Base-by-base conservation (phyloP, 2,113 vertebrate genomes). In the Turdus rufiventris region DNA sequence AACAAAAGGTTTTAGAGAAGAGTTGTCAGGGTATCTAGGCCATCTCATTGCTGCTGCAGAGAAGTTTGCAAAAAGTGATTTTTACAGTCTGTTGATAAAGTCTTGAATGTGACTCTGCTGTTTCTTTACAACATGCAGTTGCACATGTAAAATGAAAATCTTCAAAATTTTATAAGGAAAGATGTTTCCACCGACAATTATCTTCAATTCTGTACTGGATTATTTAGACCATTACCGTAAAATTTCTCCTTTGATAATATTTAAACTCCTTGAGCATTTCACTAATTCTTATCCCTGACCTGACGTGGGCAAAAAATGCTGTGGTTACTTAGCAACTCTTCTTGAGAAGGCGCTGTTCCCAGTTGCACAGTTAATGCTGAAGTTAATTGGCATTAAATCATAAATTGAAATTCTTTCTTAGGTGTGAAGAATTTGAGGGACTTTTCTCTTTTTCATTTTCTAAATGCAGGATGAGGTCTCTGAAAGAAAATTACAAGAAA, bases 281-380 rank as follows among this genome's bases (percentile, higher is more conserved):
- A 43, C 71, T 83, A 48, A 36, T 58, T 38, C 29, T 89, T 93
- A 57, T 73, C 47, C 71, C 38, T 75, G 66, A 89, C 81, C 87
- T 74, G 50, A 80, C 74, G 85, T 14, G 9, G 51, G 70, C 60
- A 88, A 66, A 78, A 95, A 91, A 70, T 4, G 0, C 42, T 34
- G 34, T 80, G 50, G 94, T 96, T 96, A 89, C 89, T 83, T 96
- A 88, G 93, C 93, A 95, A 73, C 85, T 91, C 71, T 54, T 38
- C 67, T 87, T 70, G 26, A 92, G 73, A 63, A 77, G 60, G 73
- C 77, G n/a, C 14, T 45, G 77, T 81, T 95, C 87, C 50, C 29
- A 58, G 33, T 62, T 91, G 70, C 73, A 50, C 45, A 42, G 70
- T 87, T 91, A 89, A 88, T 62, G 60, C 78, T 73, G 45, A 76